Evolutionary conservation across 1,140 invertebrate species (phyloP).

Genomic region (Drosophila jambulina): DNA sequence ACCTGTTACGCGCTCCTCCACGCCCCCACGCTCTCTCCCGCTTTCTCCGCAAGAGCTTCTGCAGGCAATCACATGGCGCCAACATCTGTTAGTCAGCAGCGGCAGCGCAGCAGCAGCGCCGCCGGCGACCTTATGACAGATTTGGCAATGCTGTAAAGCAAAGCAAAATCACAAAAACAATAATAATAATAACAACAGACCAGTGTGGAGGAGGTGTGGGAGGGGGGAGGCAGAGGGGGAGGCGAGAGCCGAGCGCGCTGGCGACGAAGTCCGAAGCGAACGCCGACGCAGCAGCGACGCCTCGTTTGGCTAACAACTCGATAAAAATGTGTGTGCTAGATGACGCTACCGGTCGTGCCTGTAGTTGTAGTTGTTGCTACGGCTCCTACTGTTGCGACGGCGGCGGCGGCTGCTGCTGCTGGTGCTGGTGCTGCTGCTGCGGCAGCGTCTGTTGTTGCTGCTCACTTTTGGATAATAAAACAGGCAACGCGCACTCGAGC

Average conservation of each 20-base stretch:
- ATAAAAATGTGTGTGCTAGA: constrained; percentile 79
- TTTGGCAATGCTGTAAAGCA: constrained; percentile 60
- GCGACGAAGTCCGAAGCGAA: constrained; percentile 25
- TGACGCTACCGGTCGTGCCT: constrained; percentile 69
- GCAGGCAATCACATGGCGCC: constrained; percentile 37
- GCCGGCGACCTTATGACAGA: constrained; percentile 61
- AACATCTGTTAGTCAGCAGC: constrained; percentile 50
- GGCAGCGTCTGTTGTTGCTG: constrained; percentile 53
- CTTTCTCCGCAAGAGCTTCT: constrained; percentile 20
- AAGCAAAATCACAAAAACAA: constrained; percentile 33
- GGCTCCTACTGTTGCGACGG: constrained; percentile 22
- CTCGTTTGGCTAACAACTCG: constrained; percentile 68
- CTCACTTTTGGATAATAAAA: constrained; percentile 83
- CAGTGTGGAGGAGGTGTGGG: neutral
- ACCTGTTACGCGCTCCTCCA: constrained; percentile 4
- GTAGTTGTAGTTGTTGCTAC: constrained; percentile 27
- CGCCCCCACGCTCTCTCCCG: neutral
- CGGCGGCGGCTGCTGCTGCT: constrained; percentile 20
- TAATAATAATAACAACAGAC: constrained; percentile 36
- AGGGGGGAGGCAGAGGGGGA: neutral
- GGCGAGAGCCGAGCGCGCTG: constrained; percentile 9
- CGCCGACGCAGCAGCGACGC: constrained; percentile 53
- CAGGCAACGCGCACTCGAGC: constrained; percentile 79
- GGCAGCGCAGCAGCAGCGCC: constrained; percentile 41
- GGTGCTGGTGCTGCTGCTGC: constrained; percentile 38